Conservation (phyloP, 2,888 invertebrate species). For the Leptopilina myrica region DNA sequence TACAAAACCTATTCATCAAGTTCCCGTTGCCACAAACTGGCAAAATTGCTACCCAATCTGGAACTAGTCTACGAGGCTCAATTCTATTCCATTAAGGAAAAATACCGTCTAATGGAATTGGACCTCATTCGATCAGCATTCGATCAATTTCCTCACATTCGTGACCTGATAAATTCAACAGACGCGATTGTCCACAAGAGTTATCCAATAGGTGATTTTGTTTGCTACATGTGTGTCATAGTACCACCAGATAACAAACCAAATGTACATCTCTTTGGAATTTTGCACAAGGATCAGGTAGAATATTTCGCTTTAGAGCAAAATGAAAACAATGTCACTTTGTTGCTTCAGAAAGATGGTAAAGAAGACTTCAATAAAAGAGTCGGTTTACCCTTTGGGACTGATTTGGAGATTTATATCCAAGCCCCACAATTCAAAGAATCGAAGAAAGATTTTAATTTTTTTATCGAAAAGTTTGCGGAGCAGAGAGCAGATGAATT, state of each 20-base stretch:
- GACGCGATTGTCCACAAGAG: not conserved
- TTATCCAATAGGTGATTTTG: not conserved
- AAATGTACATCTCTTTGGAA: not conserved
- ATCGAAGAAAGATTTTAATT: no score
- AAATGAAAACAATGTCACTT: not conserved
- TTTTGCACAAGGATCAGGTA: not conserved
- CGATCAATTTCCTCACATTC: not conserved
- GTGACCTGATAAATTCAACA: not conserved
- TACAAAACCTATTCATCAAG: not conserved
- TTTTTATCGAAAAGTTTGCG: not conserved
- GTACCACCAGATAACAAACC: not conserved
- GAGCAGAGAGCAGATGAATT: not conserved
- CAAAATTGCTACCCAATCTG: not conserved
- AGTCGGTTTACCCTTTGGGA: not conserved
- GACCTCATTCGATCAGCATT: not conserved
- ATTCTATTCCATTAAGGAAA: no score
- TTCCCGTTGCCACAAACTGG: not conserved
- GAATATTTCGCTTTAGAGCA: not conserved
- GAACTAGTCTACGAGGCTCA: no score
- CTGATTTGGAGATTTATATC: not conserved
- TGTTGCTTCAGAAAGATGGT: no score
- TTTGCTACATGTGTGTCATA: not conserved
- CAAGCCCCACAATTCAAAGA: not conserved
- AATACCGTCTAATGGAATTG: no score
- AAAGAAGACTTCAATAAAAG: no score